Percentiles rank a stretch among this genome's conserved stretches.
These are phyloP conservation scores for Lypha dubia DNA, from an alignment of 2,888 invertebrate genomes.

Conservation along the genomic window DNA sequence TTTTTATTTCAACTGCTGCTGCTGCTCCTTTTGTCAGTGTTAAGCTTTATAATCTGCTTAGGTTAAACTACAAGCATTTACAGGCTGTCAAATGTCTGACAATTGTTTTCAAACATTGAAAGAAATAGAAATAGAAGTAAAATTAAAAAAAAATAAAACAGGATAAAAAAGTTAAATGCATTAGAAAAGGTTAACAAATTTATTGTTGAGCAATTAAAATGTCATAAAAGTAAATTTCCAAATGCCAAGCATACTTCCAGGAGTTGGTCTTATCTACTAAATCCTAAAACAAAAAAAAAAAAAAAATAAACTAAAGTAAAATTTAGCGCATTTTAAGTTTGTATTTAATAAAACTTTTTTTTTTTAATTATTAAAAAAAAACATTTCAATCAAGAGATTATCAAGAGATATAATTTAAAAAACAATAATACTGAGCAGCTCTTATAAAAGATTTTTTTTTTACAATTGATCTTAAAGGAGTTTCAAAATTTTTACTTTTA, in stretches of 20 bases:
- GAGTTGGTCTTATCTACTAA: no score
- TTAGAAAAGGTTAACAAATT: not conserved
- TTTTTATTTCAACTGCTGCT: not conserved
- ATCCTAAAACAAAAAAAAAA: no score
- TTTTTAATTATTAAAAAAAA: no score
- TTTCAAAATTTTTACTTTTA: no score
- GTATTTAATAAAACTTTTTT: no score
- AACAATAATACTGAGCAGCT: no score
- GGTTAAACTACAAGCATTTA: conserved; percentile 61
- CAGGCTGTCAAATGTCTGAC: conserved; percentile 68
- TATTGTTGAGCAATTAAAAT: conserved; percentile 43
- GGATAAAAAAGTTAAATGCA: conserved; percentile 15
- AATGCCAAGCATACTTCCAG: conserved; percentile 16
- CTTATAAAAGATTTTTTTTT: no score
- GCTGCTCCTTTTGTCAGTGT: conserved; percentile 40
- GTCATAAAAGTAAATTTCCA: not conserved
- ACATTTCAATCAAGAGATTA: no score
- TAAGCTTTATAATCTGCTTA: conserved; percentile 69
- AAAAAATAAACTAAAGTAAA: conserved; percentile 4
- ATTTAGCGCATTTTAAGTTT: not conserved
- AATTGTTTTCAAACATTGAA: conserved; percentile 48
- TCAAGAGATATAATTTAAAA: no score
- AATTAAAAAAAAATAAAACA: not conserved
- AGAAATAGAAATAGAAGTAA: not conserved
- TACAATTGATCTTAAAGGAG: no score